Evolutionary conservation across 2,113 vertebrate genomes (phyloP).

Genomic region (Varanus salvator): DNA sequence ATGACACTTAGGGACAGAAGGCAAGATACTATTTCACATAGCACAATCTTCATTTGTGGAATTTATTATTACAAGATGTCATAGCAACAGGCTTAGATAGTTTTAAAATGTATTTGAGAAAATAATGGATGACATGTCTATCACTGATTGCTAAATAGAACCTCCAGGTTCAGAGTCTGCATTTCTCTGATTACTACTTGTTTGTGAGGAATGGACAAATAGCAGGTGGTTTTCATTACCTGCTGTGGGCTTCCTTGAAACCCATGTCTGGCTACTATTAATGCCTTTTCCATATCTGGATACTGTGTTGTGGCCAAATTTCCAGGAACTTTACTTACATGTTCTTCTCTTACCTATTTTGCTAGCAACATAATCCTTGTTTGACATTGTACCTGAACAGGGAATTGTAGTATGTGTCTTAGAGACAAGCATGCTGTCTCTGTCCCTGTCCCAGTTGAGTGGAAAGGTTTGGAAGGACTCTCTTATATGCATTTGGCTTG

Average conservation of each 20-base stretch:
- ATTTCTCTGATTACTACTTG: neutral
- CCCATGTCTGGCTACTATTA: neutral
- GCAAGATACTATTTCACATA: neutral
- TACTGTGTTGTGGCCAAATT: neutral
- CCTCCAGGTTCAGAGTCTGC: neutral
- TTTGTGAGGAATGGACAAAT: neutral
- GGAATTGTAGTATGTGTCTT: neutral
- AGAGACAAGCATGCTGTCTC: neutral
- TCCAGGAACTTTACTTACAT: neutral
- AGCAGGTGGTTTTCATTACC: neutral
- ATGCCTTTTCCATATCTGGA: neutral
- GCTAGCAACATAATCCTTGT: neutral
- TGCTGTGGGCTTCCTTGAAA: neutral
- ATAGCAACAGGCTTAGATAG: neutral
- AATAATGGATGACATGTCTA: neutral
- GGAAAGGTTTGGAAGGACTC: neutral
- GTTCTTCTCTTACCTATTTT: neutral
- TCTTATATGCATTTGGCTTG: neutral
- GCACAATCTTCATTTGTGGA: neutral
- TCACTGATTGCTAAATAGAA: neutral
- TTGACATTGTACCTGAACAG: neutral
- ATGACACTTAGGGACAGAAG: neutral
- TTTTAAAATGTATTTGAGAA: neutral
- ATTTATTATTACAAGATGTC: neutral
- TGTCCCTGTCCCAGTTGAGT: neutral